Evolutionary conservation across 2,113 vertebrate species (phyloP), one percentile per base, ranked within the genome.

Genomic region (Carollia perspicillata): DNA sequence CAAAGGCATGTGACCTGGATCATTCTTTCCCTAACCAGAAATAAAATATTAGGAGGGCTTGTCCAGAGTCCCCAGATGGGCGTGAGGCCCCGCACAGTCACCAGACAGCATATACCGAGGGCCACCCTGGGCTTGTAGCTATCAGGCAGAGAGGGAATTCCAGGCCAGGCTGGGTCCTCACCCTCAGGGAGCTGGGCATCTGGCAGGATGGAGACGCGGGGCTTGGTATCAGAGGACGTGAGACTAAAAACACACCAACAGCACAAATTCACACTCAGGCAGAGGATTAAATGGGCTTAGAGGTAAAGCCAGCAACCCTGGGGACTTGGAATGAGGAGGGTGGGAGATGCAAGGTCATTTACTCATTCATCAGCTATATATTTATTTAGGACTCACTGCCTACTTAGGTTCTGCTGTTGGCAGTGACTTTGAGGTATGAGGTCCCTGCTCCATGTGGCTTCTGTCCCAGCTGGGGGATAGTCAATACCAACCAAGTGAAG

Each of bases 101-200:
- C n/a, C 37, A 26, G 1, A 28, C 8, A 28, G 30, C n/a, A 33
- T 8, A 10, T 10, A 12, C 0, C 0, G 28, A 80, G 63, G 33
- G 86, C 65, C 44, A 17, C 30, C 20, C 14, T 0, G 8, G 68
- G 28, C 40, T 60, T 49, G 8, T 33, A 33, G 7, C 71, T 40
- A 3, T 42, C 33, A 40, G 51, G 53, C 49, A 77, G n/a, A 53
- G 58, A 81, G 95, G 90, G 65, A 88, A 44, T 84, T 71, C 71
- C 35, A 42, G 80, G 28, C 63, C 51, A 63, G 51, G 13, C 37
- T 69, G 80, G 42, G 51, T n/a, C 40, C 18, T 58, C 72, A 53
- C n/a, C 26, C 35, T 68, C 55, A 28, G 68, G 85, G 66, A 88
- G 14, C 35, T 23, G 3, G 47, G 47, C 16, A 9, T 69, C 86